Conservation (phyloP, 2,888 invertebrate genomes). For the Choristoneura rosaceana region DNA sequence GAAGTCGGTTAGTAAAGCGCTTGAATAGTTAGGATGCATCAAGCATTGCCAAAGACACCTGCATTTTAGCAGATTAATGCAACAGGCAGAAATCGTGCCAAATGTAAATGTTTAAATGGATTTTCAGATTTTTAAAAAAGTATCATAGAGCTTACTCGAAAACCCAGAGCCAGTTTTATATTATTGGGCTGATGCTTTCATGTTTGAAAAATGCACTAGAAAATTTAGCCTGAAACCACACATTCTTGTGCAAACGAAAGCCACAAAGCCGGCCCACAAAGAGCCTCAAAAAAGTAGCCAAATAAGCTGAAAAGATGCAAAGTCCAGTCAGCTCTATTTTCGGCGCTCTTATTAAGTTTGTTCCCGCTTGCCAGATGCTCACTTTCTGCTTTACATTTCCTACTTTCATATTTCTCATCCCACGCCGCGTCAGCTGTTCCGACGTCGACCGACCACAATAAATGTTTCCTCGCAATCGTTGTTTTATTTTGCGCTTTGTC, state of each 20-base stretch:
- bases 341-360: constrained; percentile 62
- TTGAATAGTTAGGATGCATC: background rate
- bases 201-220: constrained; percentile 19
- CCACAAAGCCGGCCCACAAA: constrained; percentile 51
- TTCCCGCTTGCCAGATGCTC: constrained; percentile 62
- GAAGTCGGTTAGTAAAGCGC: background rate
- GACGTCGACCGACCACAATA: constrained; percentile 71
- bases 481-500: constrained; percentile 80
- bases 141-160: background rate
- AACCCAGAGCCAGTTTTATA: background rate
- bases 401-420: constrained; percentile 62
- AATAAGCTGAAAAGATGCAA: constrained; percentile 54
- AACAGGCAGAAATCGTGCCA: background rate
- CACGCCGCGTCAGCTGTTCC: constrained; percentile 61
- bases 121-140: background rate
- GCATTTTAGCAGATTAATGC: background rate
- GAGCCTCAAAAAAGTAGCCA: constrained; percentile 52
- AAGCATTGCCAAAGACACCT: background rate
- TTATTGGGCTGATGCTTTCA: constrained; percentile 23
- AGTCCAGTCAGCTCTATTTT: constrained; percentile 64
- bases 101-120: background rate
- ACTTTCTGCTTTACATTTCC: constrained; percentile 63
- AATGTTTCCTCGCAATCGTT: constrained; percentile 75
- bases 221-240: constrained; percentile 20
- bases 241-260: constrained; percentile 44